Evolutionary conservation across 2,113 vertebrate genomes (phyloP), one percentile per base, ranked within the genome.

Genomic region (Puffinus mauretanicus): DNA sequence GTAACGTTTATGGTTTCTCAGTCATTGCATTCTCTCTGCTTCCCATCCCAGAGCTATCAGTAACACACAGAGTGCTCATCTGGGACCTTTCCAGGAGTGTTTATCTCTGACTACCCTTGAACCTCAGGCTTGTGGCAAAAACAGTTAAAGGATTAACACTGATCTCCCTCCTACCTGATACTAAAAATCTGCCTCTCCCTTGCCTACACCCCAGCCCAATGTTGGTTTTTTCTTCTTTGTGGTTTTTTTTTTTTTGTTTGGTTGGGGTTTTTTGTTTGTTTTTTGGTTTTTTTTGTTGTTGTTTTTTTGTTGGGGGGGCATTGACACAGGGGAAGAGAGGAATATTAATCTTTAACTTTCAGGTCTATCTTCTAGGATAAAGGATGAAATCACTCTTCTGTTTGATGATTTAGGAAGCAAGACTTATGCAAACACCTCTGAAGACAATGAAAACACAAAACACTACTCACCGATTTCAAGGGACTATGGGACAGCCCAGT

Each of bases 151-250:
- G 27, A 30, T 55, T 29, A 82, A 21, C 34, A 11, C 8, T 2
- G 15, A 40, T 38, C n/a, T 84, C 20, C 13, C 34, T 79, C 30
- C 52, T 51, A 20, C 9, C 32, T 14, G 22, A 6, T 10, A 8
- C 14, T 6, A 30, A 38, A 65, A 78, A 25, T 13, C n/a, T 6
- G 26, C 22, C 29, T 79, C 27, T 29, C 11, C 51, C 16, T n/a
- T 49, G 24, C 29, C 73, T 8, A 4, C 1, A 2, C 0, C n/a
- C 15, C 69, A 64, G 10, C 21, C 11, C 6, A 6, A n/a, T 22
- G 12, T 7, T 11, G 24, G 2, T 32, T 14, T 57, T 11, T 4
- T 55, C 16, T 44, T 44, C 16, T 40, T 69, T n/a, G 3, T 9
- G 38, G n/a, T n/a, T n/a, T n/a, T n/a, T 40, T 38, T 38, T 38